Evolutionary conservation across 92 coral and sea anemone genomes (phyloP).

Genomic region (Epizoanthus ramosus): DNA sequence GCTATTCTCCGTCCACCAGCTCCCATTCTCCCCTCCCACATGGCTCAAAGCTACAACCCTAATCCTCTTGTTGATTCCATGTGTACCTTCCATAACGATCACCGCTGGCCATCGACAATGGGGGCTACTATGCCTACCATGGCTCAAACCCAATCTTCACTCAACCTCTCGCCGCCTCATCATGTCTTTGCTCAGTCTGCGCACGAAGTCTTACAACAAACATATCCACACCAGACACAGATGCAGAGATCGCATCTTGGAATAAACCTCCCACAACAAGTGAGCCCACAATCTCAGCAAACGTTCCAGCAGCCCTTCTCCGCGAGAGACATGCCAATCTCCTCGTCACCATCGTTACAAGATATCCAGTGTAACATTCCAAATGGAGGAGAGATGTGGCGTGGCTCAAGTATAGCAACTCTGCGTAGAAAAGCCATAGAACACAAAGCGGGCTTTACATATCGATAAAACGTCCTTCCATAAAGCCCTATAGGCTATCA

Average conservation of each 20-base stretch:
- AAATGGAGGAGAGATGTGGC: conserved; percentile 98
- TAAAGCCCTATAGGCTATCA: not conserved
- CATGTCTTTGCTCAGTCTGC: conserved; percentile 92
- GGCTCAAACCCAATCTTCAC: conserved; percentile 98
- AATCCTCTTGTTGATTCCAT: conserved; percentile 91
- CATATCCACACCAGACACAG: conserved; percentile 87
- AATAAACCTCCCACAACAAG: conserved; percentile 89
- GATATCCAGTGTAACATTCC: conserved; percentile 96
- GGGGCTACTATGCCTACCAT: conserved; percentile 97
- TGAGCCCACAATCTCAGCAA: conserved; percentile 78
- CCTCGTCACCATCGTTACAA: conserved; percentile 98
- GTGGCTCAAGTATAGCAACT: conserved; percentile 98
- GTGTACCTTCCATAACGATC: conserved; percentile 97
- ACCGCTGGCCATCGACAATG: conserved; percentile 98
- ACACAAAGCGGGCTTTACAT: conserved; percentile 82
- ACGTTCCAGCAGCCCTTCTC: conserved; percentile 80
- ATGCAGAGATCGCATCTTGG: conserved; percentile 90
- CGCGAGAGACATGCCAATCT: conserved; percentile 97
- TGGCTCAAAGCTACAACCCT: conserved; percentile 96
- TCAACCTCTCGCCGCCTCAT: conserved; percentile 87
- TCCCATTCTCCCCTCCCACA: conserved; percentile 98
- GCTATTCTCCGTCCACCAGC: conserved; percentile 98
- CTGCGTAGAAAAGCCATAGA: conserved; percentile 96
- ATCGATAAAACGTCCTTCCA: conserved; percentile 58
- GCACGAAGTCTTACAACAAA: conserved; percentile 92